These are phyloP conservation scores for Limnephilus lunatus DNA, from an alignment of 2,888 invertebrate genomes.

Conservation along the genomic window DNA sequence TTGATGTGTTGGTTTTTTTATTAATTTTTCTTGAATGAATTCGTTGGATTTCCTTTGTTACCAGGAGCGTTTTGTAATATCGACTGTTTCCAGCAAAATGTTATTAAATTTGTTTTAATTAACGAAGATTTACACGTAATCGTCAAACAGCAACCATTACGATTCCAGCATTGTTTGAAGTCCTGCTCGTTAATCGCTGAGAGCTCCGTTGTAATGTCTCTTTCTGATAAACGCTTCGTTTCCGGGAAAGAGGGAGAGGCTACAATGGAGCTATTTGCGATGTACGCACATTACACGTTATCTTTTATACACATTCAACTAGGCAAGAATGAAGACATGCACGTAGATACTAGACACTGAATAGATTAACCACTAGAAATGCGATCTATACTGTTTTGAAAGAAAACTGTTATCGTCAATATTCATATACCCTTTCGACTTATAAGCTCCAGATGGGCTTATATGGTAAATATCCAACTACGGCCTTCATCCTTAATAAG, in stretches of 20 bases:
- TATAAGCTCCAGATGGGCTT: no score
- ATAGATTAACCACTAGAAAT: not conserved
- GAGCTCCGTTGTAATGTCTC: not conserved
- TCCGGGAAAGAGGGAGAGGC: not conserved
- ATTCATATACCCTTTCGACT: no score
- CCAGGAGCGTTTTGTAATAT: not conserved
- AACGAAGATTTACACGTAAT: not conserved
- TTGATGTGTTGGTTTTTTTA: no score
- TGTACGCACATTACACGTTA: not conserved
- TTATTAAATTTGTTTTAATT: not conserved
- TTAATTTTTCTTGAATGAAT: not conserved
- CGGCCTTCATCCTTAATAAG: no score
- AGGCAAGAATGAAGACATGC: not conserved
- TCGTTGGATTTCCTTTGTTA: not conserved
- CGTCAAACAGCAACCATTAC: not conserved
- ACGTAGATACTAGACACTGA: not conserved
- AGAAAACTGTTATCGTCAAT: no score
- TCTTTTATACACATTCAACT: not conserved
- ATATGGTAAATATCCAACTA: no score
- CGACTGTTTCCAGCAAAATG: not conserved
- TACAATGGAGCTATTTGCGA: not conserved
- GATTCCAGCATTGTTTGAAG: slow-evolving; percentile 2
- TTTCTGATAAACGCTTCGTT: not conserved
- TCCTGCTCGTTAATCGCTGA: not conserved
- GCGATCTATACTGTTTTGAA: not conserved